Base-by-base conservation (phyloP, 2,113 vertebrate species). In the Calyptomena viridis region DNA sequence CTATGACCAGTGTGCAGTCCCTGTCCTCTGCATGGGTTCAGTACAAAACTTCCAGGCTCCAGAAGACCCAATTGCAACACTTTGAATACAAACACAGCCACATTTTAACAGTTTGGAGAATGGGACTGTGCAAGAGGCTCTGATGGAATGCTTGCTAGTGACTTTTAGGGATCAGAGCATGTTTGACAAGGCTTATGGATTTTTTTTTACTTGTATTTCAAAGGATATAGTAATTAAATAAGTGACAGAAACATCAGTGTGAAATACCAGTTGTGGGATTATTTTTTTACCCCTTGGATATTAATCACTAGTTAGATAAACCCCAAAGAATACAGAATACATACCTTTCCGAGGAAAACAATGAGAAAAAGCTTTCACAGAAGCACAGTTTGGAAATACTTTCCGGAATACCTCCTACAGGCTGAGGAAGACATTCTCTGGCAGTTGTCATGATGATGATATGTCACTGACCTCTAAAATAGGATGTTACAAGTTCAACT, bases 391-490 rank as follows among this genome's bases (percentile, higher is more conserved):
- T 71, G 49, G n/a, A 90, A 93, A 80, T 47, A 27, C 27, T 88
- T 94, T 44, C 46, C 39, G 75, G 82, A 78, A 81, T 63, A 76
- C 6, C 23, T 8, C 42, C 35, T 85, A 76, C 14, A 86, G 69
- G 59, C 69, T 90, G 75, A 93, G 58, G 50, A 58, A 92, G 64
- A 86, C 19, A 67, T 87, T 94, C 91, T 94, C 86, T 75, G 22
- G n/a, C 81, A 85, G 75, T 66, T 95, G 82, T 74, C 68, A 35
- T 44, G 59, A 76, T 68, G 76, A 10, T 88, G 75, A 91, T 73
- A 60, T 73, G 58, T 82, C 91, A 87, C 16, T 87, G 75, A 53
- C 39, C 28, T 87, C 20, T 31, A 84, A 79, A 91, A 62, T 40
- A 20, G 23, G 37, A 94, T 19, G 69, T 90, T 88, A 77, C 27